Conservation (phyloP, 2,888 invertebrate species). For the Tachina grossa region DNA sequence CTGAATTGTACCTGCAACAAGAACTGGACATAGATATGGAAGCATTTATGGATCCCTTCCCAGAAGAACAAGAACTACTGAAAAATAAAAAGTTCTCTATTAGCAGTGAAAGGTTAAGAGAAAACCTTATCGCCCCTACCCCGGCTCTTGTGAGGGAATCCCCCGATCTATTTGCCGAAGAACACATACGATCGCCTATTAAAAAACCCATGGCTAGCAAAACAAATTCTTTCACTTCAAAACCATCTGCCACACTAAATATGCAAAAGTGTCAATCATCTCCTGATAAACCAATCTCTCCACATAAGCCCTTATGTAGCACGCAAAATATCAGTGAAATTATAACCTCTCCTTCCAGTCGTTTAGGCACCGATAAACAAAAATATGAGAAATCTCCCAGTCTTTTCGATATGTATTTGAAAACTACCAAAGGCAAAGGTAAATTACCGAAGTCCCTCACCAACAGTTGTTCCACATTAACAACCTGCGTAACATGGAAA, state of each 20-base stretch:
- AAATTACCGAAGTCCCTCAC: constrained; percentile 70
- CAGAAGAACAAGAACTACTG: constrained; percentile 78
- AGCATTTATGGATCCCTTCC: constrained; percentile 84
- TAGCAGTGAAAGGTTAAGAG: constrained; percentile 49
- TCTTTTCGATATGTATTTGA: constrained; percentile 77
- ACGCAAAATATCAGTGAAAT: constrained; percentile 12
- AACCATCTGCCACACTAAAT: constrained; percentile 32
- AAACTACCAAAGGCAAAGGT: constrained; percentile 74
- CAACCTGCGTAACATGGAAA: constrained; percentile 55
- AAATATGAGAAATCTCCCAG: constrained; percentile 68
- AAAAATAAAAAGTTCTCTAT: background rate
- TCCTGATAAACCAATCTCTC: background rate
- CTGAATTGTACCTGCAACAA: constrained; percentile 41
- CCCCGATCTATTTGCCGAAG: constrained; percentile 77
- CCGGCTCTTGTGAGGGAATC: constrained; percentile 68
- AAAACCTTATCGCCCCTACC: constrained; percentile 6
- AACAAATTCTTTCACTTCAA: constrained; percentile 57
- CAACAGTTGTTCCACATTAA: constrained; percentile 65
- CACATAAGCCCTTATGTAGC: constrained; percentile 17
- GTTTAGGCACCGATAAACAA: constrained; percentile 40
- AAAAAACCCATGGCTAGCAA: constrained; percentile 72
- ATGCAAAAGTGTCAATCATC: constrained; percentile 31
- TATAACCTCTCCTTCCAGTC: constrained; percentile 42
- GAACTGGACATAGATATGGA: constrained; percentile 82
- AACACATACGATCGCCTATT: constrained; percentile 50